These are phyloP conservation scores for Hydropsyche betteni DNA, from an alignment of 2,888 invertebrate genomes.

Conservation along the genomic window DNA sequence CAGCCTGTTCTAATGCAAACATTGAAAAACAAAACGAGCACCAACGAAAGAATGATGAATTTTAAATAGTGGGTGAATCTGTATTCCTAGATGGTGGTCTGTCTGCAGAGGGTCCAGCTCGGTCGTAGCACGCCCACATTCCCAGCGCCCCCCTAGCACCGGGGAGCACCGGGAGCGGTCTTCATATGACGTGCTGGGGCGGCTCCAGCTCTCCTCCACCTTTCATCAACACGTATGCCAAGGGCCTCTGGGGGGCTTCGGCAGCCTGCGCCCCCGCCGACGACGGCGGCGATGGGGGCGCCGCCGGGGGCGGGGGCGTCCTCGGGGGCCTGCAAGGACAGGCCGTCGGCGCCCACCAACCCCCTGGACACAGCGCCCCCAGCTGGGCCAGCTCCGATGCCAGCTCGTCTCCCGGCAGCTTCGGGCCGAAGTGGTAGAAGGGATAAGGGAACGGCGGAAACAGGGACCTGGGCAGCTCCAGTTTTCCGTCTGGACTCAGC, in stretches of 20 bases:
- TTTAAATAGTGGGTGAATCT: constrained; percentile 35
- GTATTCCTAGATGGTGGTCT: constrained; percentile 50
- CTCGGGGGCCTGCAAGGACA: constrained; percentile 64
- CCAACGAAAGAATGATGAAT: too few species aligned
- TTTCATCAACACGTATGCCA: constrained; percentile 73
- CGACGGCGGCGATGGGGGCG: constrained; percentile 54
- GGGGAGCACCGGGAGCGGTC: constrained; percentile 85
- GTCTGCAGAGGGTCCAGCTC: constrained; percentile 57
- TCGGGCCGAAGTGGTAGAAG: constrained; percentile 73
- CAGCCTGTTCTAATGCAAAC: too few species aligned
- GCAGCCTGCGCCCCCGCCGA: constrained; percentile 57
- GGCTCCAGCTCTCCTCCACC: constrained; percentile 66
- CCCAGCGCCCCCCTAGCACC: constrained; percentile 65
- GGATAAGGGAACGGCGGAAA: constrained; percentile 79
- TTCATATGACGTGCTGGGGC: constrained; percentile 81
- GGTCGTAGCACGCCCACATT: constrained; percentile 59
- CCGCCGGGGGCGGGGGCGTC: constrained; percentile 58
- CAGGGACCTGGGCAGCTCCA: constrained; percentile 72
- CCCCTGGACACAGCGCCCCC: constrained; percentile 56
- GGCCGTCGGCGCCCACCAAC: constrained; percentile 59
- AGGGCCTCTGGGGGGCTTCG: constrained; percentile 57
- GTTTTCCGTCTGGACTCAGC: constrained; percentile 65
- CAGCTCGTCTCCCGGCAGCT: constrained; percentile 66
- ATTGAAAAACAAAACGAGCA: too few species aligned
- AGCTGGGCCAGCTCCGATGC: constrained; percentile 77